phyloP scores from a whole-genome alignment of 1,140 invertebrate species.

The Bilobella aurantiaca region DNA sequence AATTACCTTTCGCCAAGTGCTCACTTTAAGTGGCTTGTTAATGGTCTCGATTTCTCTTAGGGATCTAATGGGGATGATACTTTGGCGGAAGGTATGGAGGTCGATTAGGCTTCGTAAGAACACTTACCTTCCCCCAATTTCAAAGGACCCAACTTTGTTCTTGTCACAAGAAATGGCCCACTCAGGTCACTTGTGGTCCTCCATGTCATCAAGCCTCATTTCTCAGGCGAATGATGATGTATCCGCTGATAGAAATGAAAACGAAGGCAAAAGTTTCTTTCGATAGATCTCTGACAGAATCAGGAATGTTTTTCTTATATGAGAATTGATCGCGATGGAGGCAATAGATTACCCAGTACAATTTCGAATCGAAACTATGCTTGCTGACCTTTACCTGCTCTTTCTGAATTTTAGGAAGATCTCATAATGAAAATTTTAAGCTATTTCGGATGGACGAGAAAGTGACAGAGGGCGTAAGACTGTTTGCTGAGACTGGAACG shows the following conservation, averaged over 20 bases:
- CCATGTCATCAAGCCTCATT: too few species aligned
- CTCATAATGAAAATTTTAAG: constrained; percentile 66
- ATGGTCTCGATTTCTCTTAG: too few species aligned
- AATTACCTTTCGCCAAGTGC: neutral
- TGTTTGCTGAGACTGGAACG: constrained; percentile 71
- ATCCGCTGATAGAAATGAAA: too few species aligned
- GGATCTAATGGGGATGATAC: neutral
- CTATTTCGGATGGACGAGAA: constrained; percentile 66
- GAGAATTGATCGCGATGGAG: neutral
- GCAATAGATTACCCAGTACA: neutral
- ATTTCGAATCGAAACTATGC: neutral
- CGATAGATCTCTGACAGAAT: too few species aligned
- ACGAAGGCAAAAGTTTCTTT: too few species aligned
- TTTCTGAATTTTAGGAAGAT: constrained; percentile 56
- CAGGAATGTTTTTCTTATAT: neutral
- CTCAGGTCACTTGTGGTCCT: neutral
- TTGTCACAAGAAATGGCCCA: neutral
- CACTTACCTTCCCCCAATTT: too few species aligned
- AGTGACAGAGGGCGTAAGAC: constrained; percentile 55
- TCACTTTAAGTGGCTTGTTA: too few species aligned
- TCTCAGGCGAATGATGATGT: too few species aligned
- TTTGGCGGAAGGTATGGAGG: too few species aligned
- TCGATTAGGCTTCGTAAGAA: too few species aligned
- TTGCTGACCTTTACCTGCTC: neutral
- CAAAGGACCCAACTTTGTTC: neutral